Conservation (phyloP, 2,113 vertebrate genomes). For the Aix galericulata region DNA sequence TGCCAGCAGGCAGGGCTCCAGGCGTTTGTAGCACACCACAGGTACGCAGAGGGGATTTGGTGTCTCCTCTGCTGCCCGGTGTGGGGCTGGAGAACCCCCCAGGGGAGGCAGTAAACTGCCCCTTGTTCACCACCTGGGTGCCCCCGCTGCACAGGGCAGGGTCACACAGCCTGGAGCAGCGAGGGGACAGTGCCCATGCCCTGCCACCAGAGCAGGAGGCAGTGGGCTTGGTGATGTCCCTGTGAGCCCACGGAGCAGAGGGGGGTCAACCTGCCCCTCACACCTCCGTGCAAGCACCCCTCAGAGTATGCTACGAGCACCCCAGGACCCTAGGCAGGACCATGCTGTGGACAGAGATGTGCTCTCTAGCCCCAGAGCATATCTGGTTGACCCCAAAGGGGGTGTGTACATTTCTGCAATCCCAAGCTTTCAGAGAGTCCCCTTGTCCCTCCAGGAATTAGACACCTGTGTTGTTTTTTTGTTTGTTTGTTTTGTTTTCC, state of each 20-base stretch:
- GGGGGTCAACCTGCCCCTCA: not conserved
- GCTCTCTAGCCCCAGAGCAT: not conserved
- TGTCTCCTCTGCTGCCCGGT: not conserved
- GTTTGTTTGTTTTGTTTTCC: not conserved
- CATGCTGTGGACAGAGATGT: not conserved
- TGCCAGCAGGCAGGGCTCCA: constrained; percentile 10
- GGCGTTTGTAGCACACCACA: not conserved
- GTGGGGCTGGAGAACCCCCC: not conserved
- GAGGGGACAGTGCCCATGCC: not conserved
- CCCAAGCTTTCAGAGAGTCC: not conserved
- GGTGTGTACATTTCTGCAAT: not conserved
- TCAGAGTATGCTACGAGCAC: no score
- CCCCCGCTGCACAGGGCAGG: rapidly evolving
- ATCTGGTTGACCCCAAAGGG: not conserved
- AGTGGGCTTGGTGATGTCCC: not conserved
- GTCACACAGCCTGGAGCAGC: rapidly evolving
- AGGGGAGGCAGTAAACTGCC: not conserved
- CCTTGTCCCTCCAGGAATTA: not conserved
- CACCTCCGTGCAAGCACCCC: not conserved
- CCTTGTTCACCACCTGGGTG: not conserved
- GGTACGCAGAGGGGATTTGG: not conserved
- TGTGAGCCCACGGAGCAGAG: not conserved
- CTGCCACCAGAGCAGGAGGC: not conserved
- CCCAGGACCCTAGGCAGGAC: not conserved
- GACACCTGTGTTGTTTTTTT: not conserved